phyloP scores from a whole-genome alignment of 2,888 invertebrate genomes.

The Phortica magna region DNA sequence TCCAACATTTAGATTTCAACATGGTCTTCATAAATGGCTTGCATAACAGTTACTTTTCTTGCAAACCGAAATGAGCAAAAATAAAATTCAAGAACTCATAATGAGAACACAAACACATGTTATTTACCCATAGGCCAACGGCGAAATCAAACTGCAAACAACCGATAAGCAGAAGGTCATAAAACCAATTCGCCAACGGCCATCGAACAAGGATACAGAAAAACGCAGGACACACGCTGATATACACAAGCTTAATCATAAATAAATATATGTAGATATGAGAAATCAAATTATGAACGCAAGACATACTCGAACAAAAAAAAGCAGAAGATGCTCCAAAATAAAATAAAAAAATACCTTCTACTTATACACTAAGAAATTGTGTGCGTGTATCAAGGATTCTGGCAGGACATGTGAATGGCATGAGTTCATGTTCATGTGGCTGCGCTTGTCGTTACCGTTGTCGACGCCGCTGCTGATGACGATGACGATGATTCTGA shows the following conservation, averaged over 20 bases:
- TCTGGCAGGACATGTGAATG: slow-evolving; percentile 40
- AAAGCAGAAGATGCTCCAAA: not conserved
- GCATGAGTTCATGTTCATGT: slow-evolving; percentile 41
- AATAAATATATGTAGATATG: slow-evolving; percentile 18
- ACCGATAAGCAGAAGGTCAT: no score
- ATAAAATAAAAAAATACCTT: not conserved
- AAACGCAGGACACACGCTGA: not conserved
- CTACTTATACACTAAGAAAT: not conserved
- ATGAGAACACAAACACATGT: no score
- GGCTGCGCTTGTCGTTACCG: slow-evolving; percentile 62
- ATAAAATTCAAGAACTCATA: no score
- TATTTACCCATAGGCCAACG: no score
- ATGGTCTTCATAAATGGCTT: no score
- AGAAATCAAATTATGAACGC: slow-evolving; percentile 10
- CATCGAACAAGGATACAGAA: not conserved
- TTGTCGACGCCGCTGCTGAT: slow-evolving; percentile 47
- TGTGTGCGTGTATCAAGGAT: not conserved
- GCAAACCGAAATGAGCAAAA: no score
- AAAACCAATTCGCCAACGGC: not conserved
- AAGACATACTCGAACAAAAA: not conserved
- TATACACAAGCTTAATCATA: slow-evolving; percentile 4
- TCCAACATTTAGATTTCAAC: no score
- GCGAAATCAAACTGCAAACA: no score
- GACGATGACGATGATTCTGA: not conserved
- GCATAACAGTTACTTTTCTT: no score